Base-by-base conservation (phyloP, 2,888 invertebrate genomes). In the Epistrophe grossulariae region DNA sequence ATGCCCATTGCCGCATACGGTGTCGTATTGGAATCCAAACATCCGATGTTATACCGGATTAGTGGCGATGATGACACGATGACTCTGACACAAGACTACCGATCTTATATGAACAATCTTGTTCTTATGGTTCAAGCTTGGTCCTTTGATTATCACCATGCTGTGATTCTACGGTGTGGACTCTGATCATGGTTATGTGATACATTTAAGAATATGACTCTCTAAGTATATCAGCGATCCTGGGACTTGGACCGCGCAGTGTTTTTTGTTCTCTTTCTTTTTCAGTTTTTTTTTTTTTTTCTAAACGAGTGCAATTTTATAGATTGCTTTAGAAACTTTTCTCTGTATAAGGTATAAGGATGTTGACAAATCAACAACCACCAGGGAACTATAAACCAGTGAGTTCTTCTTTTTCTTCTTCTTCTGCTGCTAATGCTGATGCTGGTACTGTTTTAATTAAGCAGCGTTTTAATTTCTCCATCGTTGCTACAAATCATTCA, bases 361-460 rank as follows among this genome's bases (percentile, higher is more conserved):
- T 73, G 87, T 83, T 83, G 82, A 79, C 87, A 76, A 83, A 87
- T 83, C 83, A 79, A 60, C 79, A 74, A 55, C 40, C 38, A 50
- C 15, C 31, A 70, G n/a, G 24, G n/a, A 38, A 24, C 40, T 59
- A 79, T 79, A 73, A 77, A 77, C 80, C 68, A 68, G n/a, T n/a
- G 68, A 72, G 55, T 62, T 73, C 77, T 62, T 73, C 76, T 38
- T 38, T 38, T 24, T 24, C 24, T 24, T 24, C 35, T 19, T 11
- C 17, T 59, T 35, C 35, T 11, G 11, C 0, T 11, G 5, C 6
- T 43, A 13, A 5, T 59, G 35, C 38, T 60, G 38, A 2, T 9
- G n/a, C 0, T 4, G 10, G 1, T 40, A 19, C 6, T 40, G 60
- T 24, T 62, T 83, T 87, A 87, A 87, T 87, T 87, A 87, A 72